phyloP scores from a whole-genome alignment of 2,797 vertebrate genomes.

The Enteromius mattozi region DNA sequence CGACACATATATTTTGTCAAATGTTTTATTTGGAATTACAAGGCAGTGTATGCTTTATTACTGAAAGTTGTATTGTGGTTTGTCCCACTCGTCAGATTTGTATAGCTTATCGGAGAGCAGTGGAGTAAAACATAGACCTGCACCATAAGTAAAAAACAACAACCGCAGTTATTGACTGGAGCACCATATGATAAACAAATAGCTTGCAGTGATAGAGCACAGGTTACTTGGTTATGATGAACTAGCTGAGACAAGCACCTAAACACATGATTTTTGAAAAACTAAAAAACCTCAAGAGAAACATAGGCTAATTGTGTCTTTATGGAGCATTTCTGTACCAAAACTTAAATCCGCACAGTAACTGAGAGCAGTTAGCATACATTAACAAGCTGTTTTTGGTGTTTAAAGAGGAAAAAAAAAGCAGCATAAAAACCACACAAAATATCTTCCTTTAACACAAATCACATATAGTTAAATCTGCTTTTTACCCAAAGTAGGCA shows the following conservation, averaged over 20 bases:
- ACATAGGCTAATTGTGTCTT: background rate
- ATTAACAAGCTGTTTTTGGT: background rate
- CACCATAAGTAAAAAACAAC: slow-evolving; percentile 17
- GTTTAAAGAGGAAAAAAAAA: background rate
- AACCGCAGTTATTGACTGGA: background rate
- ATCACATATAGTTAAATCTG: background rate
- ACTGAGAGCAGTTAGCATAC: background rate
- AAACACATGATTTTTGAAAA: background rate
- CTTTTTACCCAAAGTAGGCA: background rate
- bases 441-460: background rate
- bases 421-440: slow-evolving; percentile 15
- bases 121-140: slow-evolving; percentile 18
- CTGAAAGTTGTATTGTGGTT: background rate
- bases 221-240: slow-evolving; percentile 2
- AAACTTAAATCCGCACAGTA: background rate
- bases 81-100: background rate
- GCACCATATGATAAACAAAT: slow-evolving; percentile 44
- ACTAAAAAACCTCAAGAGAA: background rate
- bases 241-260: background rate
- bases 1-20: background rate
- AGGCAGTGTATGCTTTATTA: slow-evolving; percentile 15
- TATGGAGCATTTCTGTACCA: background rate
- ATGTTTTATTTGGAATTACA: slow-evolving; percentile 43
- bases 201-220: background rate
- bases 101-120: slow-evolving; percentile 37